phyloP scores from a whole-genome alignment of 2,888 invertebrate species.

The Tipula confusa region DNA sequence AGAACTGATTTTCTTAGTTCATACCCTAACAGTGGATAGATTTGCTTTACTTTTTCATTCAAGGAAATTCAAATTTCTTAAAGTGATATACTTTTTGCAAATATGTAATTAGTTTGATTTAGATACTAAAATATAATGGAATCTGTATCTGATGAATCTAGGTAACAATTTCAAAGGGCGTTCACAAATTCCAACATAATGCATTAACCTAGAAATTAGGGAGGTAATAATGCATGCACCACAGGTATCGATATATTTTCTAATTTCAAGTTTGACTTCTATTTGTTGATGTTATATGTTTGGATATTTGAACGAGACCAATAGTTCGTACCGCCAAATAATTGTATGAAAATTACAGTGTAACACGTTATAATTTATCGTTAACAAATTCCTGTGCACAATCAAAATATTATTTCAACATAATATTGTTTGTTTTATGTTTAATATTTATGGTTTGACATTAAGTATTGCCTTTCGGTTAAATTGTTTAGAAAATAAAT shows the following conservation, averaged over 20 bases:
- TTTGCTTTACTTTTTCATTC: too few relatives aligned
- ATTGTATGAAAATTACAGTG: constrained; percentile 3
- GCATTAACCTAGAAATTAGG: background rate
- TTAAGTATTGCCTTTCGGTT: background rate
- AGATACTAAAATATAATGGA: too few relatives aligned
- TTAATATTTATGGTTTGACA: background rate
- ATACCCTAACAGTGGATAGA: too few relatives aligned
- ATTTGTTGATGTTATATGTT: background rate
- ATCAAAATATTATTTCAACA: background rate
- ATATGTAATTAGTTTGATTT: too few relatives aligned
- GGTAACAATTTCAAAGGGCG: background rate
- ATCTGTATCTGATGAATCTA: too few relatives aligned
- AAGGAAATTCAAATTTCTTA: too few relatives aligned
- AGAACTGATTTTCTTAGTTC: too few relatives aligned
- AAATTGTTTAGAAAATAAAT: background rate
- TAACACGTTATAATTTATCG: background rate
- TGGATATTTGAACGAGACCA: background rate
- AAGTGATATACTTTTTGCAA: too few relatives aligned
- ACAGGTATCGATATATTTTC: background rate
- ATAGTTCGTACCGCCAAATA: constrained; percentile 7
- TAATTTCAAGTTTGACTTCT: background rate
- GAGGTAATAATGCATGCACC: background rate
- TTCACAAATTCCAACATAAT: background rate
- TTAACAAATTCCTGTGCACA: background rate
- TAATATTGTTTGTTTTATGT: background rate